Evolutionary conservation across 2,797 vertebrate genomes (phyloP).

Genomic region (Etheostoma perlongum): DNA sequence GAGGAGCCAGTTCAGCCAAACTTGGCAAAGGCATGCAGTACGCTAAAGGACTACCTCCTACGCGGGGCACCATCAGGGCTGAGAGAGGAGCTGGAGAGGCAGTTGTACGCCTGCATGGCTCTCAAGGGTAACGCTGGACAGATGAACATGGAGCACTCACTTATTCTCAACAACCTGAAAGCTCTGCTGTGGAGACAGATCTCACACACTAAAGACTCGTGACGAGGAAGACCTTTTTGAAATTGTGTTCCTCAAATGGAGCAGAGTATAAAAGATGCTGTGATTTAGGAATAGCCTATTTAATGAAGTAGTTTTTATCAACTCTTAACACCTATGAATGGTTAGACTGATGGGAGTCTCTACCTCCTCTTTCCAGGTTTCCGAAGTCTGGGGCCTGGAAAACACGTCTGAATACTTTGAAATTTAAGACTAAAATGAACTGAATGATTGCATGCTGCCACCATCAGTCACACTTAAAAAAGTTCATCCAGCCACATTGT

Average conservation of each 20-base stretch:
- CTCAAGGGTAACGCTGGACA: constrained; percentile 93
- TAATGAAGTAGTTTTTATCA: constrained; percentile 39
- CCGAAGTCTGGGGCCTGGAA: constrained; percentile 2
- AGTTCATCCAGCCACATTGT: constrained; percentile 24
- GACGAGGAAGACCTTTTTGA: constrained; percentile 40
- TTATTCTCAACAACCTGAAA: constrained; percentile 98
- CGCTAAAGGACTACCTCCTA: constrained; percentile 95
- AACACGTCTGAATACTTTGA: neutral
- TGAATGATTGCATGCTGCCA: constrained; percentile 48
- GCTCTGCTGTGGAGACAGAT: constrained; percentile 99
- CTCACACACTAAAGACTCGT: constrained; percentile 98
- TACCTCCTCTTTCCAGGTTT: constrained; percentile 33
- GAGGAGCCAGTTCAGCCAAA: constrained; percentile 93
- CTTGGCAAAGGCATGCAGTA: constrained; percentile 94
- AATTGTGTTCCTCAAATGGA: neutral
- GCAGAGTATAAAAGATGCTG: constrained; percentile 49
- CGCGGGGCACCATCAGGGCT: constrained; percentile 91
- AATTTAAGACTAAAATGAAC: constrained; percentile 8
- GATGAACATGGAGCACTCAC: constrained; percentile 99
- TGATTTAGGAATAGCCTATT: constrained; percentile 57
- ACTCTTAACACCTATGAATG: constrained; percentile 21
- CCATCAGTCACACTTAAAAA: constrained; percentile 32
- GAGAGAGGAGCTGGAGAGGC: constrained; percentile 95
- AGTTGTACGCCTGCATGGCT: constrained; percentile 95
- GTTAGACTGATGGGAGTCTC: constrained; percentile 29